Percentiles rank a stretch among this genome's conserved stretches.
phyloP scores from a whole-genome alignment of 2,113 vertebrate species.

The Prunella himalayana region DNA sequence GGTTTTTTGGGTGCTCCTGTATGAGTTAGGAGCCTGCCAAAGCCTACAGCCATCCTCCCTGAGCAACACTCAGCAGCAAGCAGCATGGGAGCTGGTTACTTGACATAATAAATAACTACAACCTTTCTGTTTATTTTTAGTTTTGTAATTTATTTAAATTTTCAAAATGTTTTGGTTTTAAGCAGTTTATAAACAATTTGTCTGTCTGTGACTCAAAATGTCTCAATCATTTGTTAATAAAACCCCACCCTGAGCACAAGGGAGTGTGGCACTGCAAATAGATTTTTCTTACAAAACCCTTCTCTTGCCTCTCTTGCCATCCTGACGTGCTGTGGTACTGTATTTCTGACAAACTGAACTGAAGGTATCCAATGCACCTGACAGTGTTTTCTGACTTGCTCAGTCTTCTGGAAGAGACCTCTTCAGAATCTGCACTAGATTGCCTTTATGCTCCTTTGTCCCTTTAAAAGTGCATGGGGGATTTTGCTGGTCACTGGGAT shows the following conservation, averaged over 20 bases:
- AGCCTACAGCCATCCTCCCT: background rate
- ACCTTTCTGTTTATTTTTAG: background rate
- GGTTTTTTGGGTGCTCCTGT: background rate
- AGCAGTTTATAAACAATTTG: background rate
- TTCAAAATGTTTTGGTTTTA: background rate
- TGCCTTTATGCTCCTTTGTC: background rate
- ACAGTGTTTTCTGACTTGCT: background rate
- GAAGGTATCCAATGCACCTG: background rate
- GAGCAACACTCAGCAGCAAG: background rate
- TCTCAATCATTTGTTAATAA: background rate
- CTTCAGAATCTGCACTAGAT: background rate
- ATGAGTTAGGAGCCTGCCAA: background rate
- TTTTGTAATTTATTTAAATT: background rate
- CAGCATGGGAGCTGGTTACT: background rate
- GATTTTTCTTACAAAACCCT: background rate
- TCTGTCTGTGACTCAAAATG: background rate
- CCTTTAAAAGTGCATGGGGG: background rate
- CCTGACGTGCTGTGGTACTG: rapidly evolving
- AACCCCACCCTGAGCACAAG: background rate
- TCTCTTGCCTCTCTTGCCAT: background rate
- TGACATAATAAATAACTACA: background rate
- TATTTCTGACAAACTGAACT: background rate
- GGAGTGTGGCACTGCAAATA: background rate
- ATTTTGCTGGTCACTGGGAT: background rate
- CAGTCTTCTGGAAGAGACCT: background rate